Evolutionary conservation across 2,888 invertebrate species (phyloP).

Genomic region (Tromatobia lineatoria): DNA sequence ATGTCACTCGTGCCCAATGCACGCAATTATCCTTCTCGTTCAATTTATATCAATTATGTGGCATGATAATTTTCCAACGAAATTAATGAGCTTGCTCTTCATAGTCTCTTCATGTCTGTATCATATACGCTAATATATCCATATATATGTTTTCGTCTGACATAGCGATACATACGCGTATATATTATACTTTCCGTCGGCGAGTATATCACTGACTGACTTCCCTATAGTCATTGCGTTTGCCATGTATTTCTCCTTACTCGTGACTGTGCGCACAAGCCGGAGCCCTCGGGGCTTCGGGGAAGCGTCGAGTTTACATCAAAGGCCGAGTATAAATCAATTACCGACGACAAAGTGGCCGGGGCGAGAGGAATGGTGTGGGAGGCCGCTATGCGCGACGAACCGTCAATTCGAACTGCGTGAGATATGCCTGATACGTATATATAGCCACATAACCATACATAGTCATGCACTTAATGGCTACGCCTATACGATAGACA

Average conservation of each 20-base stretch:
- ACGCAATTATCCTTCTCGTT: constrained; percentile 19
- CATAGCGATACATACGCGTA: background rate
- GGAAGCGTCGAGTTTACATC: constrained; percentile 73
- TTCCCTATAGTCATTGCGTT: constrained; percentile 27
- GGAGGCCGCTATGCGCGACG: constrained; percentile 66
- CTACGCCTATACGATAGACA: background rate
- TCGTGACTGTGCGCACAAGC: constrained; percentile 5
- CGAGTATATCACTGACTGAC: background rate
- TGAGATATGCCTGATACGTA: constrained; percentile 48
- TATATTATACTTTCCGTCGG: constrained; percentile 5
- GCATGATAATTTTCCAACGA: constrained; percentile 34
- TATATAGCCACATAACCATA: constrained; percentile 17
- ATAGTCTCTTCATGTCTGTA: background rate
- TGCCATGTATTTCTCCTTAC: constrained; percentile 47
- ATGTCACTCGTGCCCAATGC: constrained; percentile 8
- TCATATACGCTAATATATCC: background rate
- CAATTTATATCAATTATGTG: constrained; percentile 47
- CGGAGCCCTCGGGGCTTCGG: constrained; percentile 51
- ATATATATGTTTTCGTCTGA: background rate
- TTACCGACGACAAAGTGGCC: constrained; percentile 80
- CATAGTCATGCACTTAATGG: background rate
- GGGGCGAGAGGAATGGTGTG: constrained; percentile 66
- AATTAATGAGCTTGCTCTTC: constrained; percentile 35
- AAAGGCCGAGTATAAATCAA: constrained; percentile 81
- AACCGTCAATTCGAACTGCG: constrained; percentile 46